Conservation (phyloP, 2,797 vertebrate genomes). For the Oreonectes daqikongensis region DNA sequence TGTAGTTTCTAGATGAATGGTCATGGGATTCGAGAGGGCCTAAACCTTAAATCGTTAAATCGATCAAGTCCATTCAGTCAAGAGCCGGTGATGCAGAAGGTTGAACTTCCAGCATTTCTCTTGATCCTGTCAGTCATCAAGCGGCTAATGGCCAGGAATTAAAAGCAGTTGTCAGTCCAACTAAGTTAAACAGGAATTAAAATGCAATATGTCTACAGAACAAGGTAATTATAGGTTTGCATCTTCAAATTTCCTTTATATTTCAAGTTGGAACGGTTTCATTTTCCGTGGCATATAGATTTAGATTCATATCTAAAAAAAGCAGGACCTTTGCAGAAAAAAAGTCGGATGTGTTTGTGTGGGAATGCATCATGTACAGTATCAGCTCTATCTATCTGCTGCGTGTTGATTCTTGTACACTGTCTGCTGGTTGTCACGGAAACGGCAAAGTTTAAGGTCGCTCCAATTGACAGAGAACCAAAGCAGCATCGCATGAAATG, state of each 20-base stretch:
- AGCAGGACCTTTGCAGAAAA: background rate
- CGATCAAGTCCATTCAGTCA: constrained; percentile 49
- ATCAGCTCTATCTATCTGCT: background rate
- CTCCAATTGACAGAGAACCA: background rate
- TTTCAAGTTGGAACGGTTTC: background rate
- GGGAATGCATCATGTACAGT: background rate
- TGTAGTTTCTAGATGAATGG: constrained; percentile 45
- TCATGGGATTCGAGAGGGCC: constrained; percentile 28
- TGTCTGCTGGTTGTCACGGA: background rate
- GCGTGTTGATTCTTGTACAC: background rate
- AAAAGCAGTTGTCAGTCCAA: constrained; percentile 12
- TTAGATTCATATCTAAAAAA: background rate
- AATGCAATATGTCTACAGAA: background rate
- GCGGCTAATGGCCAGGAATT: constrained; percentile 24
- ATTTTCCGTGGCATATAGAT: background rate
- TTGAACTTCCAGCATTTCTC: constrained; percentile 14
- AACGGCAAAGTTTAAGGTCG: constrained; percentile 3
- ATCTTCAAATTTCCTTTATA: background rate
- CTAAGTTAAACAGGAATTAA: constrained; percentile 21
- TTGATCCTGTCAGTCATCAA: constrained; percentile 28
- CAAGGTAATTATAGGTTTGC: background rate
- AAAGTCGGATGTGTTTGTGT: background rate
- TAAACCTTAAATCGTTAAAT: constrained; percentile 46
- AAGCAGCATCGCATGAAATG: background rate
- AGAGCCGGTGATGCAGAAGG: constrained; percentile 40